Conservation (phyloP, 1,140 invertebrate species). For the Brachionus paranguensis region DNA sequence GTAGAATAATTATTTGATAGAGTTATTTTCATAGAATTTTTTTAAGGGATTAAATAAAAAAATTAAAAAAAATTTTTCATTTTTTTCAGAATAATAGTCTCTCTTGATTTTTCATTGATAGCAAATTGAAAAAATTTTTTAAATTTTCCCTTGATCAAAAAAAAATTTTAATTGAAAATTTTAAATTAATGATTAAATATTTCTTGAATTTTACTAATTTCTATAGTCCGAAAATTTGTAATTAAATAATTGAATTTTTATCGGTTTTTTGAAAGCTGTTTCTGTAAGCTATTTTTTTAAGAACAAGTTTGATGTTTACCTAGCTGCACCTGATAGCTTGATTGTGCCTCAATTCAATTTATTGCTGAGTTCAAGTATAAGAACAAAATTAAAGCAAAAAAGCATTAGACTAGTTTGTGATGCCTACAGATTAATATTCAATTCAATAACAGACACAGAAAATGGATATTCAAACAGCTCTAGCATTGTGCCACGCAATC, state of each 20-base stretch:
- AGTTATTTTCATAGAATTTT: too few relatives aligned
- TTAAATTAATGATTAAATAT: too few relatives aligned
- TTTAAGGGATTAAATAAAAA: too few relatives aligned
- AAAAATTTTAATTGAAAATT: too few relatives aligned
- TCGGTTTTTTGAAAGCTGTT: too few relatives aligned
- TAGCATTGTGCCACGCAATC: conserved; percentile 66
- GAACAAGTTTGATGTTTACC: conserved; percentile 71
- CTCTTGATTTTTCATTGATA: too few relatives aligned
- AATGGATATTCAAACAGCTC: conserved; percentile 72
- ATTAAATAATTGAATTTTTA: background rate
- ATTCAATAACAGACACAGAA: conserved; percentile 66
- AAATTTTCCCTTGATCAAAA: too few relatives aligned
- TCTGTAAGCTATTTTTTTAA: conserved; percentile 52
- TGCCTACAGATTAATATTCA: conserved; percentile 79
- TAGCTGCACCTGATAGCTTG: conserved; percentile 66
- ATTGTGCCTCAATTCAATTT: background rate
- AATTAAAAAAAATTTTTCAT: too few relatives aligned
- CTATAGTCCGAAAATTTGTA: background rate
- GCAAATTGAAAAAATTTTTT: too few relatives aligned
- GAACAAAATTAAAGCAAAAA: conserved; percentile 68
- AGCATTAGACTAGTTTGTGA: conserved; percentile 77
- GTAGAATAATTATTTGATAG: too few relatives aligned
- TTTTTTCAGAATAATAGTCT: too few relatives aligned
- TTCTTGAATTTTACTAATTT: background rate
- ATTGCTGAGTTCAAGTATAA: conserved; percentile 53